Conservation (phyloP, 2,888 invertebrate genomes). For the Meganola albula region DNA sequence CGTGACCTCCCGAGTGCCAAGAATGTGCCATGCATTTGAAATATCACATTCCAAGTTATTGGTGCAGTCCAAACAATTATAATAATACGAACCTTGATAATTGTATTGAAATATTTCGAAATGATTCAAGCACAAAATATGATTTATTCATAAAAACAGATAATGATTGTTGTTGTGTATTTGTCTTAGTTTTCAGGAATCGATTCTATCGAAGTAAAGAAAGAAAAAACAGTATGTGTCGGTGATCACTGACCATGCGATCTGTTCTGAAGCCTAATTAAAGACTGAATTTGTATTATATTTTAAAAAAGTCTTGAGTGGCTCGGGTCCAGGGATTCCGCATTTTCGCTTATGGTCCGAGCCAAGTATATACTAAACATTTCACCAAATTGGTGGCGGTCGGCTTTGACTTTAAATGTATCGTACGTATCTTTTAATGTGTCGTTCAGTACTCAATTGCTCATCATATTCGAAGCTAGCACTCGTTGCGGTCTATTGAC, state of each 20-base stretch:
- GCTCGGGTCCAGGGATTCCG: no score
- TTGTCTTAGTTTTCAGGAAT: slow-evolving; percentile 39
- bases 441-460: slow-evolving; percentile 57
- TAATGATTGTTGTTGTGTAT: slow-evolving; percentile 28
- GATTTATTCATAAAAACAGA: slow-evolving; percentile 35
- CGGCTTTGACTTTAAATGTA: no score
- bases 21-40: slow-evolving; percentile 27
- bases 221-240: no score
- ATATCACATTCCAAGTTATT: slow-evolving; percentile 23
- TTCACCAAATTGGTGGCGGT: no score
- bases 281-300: slow-evolving; percentile 77
- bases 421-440: no score
- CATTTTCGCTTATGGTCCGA: no score
- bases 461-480: slow-evolving; percentile 64
- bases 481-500: slow-evolving; percentile 70
- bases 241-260: slow-evolving; percentile 24
- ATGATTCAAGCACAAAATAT: slow-evolving; percentile 47
- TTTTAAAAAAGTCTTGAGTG: no score
- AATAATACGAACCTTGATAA: no score
- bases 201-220: slow-evolving; percentile 38
- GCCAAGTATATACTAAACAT: no score
- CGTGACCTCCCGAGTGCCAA: slow-evolving; percentile 53
- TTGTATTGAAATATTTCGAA: slow-evolving; percentile 33
- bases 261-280: slow-evolving; percentile 58
- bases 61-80: slow-evolving; percentile 36